Evolutionary conservation across 2,888 invertebrate genomes (phyloP).

Genomic region (Cactoblastis cactorum): DNA sequence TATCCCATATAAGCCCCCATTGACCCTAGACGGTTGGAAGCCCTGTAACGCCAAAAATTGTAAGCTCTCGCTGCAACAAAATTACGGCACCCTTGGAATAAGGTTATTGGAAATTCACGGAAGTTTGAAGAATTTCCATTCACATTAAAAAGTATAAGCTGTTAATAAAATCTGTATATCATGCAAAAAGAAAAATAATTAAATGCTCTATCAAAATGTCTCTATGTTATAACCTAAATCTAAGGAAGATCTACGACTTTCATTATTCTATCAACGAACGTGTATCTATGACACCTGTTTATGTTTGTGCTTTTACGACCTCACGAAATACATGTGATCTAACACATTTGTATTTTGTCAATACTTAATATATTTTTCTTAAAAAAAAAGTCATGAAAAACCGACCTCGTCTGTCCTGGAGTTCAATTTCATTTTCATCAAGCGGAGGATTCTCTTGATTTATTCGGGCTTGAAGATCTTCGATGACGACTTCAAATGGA

Average conservation of each 20-base stretch:
- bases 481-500: conserved; percentile 84
- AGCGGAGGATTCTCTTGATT: conserved; percentile 88
- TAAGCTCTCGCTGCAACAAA: conserved; percentile 79
- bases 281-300: too few relatives aligned
- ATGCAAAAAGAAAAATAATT: too few relatives aligned
- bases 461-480: conserved; percentile 88
- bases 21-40: conserved; percentile 59
- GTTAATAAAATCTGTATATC: too few relatives aligned
- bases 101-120: conserved; percentile 28
- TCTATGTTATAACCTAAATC: too few relatives aligned
- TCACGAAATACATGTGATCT: too few relatives aligned
- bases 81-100: conserved; percentile 62
- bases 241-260: too few relatives aligned
- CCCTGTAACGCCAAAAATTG: conserved; percentile 80
- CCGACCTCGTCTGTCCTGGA: conserved; percentile 85
- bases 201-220: too few relatives aligned
- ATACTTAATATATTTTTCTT: too few relatives aligned
- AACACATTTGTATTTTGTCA: too few relatives aligned
- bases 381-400: conserved; percentile 14
- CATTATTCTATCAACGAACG: too few relatives aligned
- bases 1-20: conserved; percentile 74
- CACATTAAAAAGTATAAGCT: too few relatives aligned
- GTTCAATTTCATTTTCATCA: conserved; percentile 82
- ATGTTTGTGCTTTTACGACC: too few relatives aligned
- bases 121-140: neutral